Base-by-base conservation (phyloP, 2,797 vertebrate species). In the Eptatretus atami region DNA sequence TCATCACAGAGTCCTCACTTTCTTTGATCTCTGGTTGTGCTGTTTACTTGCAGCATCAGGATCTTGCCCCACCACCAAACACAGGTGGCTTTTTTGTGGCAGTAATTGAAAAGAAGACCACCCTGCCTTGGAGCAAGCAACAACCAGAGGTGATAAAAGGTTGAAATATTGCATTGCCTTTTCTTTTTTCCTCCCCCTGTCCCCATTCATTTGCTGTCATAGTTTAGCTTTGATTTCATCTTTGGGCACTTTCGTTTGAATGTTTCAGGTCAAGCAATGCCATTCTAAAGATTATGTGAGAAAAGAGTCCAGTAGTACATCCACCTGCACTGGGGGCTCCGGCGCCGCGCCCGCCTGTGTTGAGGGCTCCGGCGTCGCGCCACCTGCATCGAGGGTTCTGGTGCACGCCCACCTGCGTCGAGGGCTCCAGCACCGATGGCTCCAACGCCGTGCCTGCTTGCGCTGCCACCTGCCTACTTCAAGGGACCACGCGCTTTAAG, bases 21-120 rank as follows among this genome's bases (percentile, higher is more conserved):
- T 52, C 53, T 52, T 54, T 15, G 53, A 5, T 25, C 24, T 63
- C 52, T 25, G 3, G 19, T 31, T n/a, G 19, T 64, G 6, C 52
- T 9, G 53, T 14, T 10, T 2, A 2, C 63, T 67, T 66, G 64
- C 68, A 98, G 92, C 68, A 81, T 98, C 74, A 81, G 92, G 73
- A 86, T 98, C 74, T 74, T 98, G 66, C 92, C 92, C 6, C 92
- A 98, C 78, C 92, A 98, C 71, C 92, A 98, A 92, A 98, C 71
- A 98, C 92, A 0, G 92, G 92, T 24, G 92, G 92, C 1, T 96
- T 98, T 75, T 98, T 96, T 67, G 86, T 98, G 69, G 92, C 90
- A 1, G 87, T 94, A 13, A 73, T 98, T 68, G 77, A 86, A 69
- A 98, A 98, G 71, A 93, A 80, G 65, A 77, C 76, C 9, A 70